phyloP scores from a whole-genome alignment of 1,140 invertebrate species.

The Hesperophylax magnus region DNA sequence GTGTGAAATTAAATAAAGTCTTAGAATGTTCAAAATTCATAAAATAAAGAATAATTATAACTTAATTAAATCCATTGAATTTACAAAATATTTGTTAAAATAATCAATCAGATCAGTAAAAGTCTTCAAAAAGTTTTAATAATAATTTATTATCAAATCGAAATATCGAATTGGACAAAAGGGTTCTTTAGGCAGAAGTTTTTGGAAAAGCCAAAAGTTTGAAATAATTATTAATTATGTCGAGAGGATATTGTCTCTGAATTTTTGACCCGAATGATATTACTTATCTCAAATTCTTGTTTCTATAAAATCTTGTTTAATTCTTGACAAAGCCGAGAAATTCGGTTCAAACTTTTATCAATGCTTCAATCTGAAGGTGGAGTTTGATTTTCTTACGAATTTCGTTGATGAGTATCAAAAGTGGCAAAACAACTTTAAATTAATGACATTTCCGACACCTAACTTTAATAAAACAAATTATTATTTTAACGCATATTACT shows the following conservation, averaged over 20 bases:
- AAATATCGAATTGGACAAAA: too few species aligned
- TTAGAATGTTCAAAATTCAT: too few species aligned
- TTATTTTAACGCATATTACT: not conserved
- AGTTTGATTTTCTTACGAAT: slow-evolving; percentile 17
- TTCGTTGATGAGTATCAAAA: not conserved
- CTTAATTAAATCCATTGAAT: too few species aligned
- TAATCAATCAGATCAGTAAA: too few species aligned
- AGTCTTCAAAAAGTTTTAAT: too few species aligned
- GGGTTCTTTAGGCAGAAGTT: not conserved
- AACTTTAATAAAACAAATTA: slow-evolving; percentile 23
- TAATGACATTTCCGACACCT: slow-evolving; percentile 4
- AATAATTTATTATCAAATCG: too few species aligned
- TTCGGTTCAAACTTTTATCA: slow-evolving; percentile 21
- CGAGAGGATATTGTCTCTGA: not conserved
- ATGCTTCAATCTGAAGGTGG: slow-evolving; percentile 14
- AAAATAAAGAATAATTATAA: too few species aligned
- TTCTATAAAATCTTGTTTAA: slow-evolving; percentile 12
- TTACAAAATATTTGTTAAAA: too few species aligned
- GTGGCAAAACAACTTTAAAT: slow-evolving; percentile 4
- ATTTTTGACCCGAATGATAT: slow-evolving; percentile 5
- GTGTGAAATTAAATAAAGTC: too few species aligned
- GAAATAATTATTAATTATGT: slow-evolving; percentile 20
- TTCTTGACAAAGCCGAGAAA: slow-evolving; percentile 13
- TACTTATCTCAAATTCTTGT: too few species aligned
- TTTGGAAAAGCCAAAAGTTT: not conserved